Conservation (phyloP, 2,113 vertebrate species). For the Ranitomeya variabilis region DNA sequence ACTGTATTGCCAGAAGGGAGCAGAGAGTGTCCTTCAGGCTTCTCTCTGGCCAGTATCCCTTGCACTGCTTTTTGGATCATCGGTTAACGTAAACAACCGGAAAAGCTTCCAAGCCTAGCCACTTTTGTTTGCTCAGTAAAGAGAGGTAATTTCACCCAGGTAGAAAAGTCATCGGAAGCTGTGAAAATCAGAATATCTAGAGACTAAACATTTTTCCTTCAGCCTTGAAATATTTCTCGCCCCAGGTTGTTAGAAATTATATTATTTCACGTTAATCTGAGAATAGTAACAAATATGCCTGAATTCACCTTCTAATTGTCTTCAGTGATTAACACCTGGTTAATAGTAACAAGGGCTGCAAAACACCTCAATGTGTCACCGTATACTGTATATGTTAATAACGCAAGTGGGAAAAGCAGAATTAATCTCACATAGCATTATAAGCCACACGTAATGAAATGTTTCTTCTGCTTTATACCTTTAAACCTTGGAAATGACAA, state of each 20-base stretch:
- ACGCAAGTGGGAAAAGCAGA: background rate
- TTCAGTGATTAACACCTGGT: background rate
- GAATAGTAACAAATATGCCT: background rate
- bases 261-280: background rate
- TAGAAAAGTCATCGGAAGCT: too few species aligned
- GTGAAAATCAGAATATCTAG: too few species aligned
- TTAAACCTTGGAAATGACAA: background rate
- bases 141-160: too few species aligned
- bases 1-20: too few species aligned
- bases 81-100: too few species aligned
- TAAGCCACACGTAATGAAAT: background rate
- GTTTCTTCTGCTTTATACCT: background rate
- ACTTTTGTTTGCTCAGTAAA: too few species aligned
- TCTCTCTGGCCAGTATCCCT: too few species aligned
- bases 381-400: background rate
- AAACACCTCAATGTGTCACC: background rate
- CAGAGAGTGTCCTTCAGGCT: too few species aligned
- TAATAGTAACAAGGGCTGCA: background rate
- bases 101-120: too few species aligned
- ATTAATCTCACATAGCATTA: background rate
- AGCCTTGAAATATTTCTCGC: too few species aligned
- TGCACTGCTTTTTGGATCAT: too few species aligned
- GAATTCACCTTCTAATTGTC: constrained; percentile 29
- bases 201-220: too few species aligned
- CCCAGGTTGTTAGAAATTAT: background rate